Evolutionary conservation across 2,797 vertebrate species (phyloP).

Genomic region (Spinus olivaceus): DNA sequence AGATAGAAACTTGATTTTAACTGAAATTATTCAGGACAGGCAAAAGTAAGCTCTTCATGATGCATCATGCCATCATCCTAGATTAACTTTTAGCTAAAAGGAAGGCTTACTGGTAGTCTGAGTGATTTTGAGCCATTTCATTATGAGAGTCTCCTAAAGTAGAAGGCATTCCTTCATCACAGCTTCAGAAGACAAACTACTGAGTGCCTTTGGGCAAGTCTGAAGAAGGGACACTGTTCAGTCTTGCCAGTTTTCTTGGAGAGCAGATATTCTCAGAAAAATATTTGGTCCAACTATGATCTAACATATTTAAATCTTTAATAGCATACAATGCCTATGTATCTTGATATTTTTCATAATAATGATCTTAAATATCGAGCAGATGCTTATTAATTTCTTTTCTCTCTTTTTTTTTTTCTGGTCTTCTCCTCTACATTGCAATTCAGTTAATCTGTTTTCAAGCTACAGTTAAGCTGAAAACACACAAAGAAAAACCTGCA

Average conservation of each 20-base stretch:
- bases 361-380: neutral
- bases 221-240: neutral
- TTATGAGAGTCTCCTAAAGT: neutral
- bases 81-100: neutral
- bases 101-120: neutral
- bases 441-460: neutral
- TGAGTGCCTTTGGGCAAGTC: neutral
- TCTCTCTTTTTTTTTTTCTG: neutral
- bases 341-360: neutral
- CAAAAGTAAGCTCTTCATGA: neutral
- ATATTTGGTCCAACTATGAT: neutral
- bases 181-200: neutral
- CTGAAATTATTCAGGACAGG: neutral
- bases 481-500: slow-evolving; percentile 34
- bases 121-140: neutral
- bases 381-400: neutral
- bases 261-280: neutral
- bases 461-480: slow-evolving; percentile 33
- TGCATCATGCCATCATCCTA: neutral
- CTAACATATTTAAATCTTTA: neutral
- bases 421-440: neutral
- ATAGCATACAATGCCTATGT: neutral
- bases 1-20: neutral
- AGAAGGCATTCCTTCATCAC: neutral
- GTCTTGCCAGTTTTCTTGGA: neutral